Evolutionary conservation across 2,888 invertebrate genomes (phyloP).

Genomic region (Oligia strigilis): DNA sequence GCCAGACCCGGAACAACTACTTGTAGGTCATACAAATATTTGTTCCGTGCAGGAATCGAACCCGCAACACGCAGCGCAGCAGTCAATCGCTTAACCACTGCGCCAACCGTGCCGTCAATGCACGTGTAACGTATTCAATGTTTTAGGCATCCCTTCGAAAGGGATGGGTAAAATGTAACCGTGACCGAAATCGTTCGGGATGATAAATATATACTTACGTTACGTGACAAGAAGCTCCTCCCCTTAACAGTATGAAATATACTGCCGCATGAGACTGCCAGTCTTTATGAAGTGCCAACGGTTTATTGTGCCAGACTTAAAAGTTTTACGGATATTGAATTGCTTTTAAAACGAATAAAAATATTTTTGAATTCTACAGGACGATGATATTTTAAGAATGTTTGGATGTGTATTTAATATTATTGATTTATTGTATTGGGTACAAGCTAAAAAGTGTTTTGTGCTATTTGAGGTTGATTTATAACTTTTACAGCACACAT

Average conservation of each 20-base stretch:
- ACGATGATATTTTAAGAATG: neutral
- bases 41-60: too few relatives aligned
- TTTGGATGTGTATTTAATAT: neutral
- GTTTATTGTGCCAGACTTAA: slow-evolving; percentile 68
- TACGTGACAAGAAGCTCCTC: slow-evolving; percentile 13
- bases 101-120: too few relatives aligned
- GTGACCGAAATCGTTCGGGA: too few relatives aligned
- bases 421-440: neutral
- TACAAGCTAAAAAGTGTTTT: neutral
- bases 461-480: neutral
- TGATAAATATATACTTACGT: too few relatives aligned
- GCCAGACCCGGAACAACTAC: too few relatives aligned
- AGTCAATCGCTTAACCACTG: too few relatives aligned
- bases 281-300: slow-evolving; percentile 65
- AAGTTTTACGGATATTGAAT: slow-evolving; percentile 65
- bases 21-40: too few relatives aligned
- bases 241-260: slow-evolving; percentile 55
- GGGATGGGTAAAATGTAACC: too few relatives aligned
- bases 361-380: slow-evolving; percentile 55
- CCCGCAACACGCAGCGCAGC: too few relatives aligned
- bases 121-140: too few relatives aligned
- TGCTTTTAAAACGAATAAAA: slow-evolving; percentile 64
- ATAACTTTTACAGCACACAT: neutral
- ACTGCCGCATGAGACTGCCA: slow-evolving; percentile 37
- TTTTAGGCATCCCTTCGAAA: neutral